phyloP scores from a whole-genome alignment of 2,888 invertebrate genomes.

The Pristionchus arcanus region DNA sequence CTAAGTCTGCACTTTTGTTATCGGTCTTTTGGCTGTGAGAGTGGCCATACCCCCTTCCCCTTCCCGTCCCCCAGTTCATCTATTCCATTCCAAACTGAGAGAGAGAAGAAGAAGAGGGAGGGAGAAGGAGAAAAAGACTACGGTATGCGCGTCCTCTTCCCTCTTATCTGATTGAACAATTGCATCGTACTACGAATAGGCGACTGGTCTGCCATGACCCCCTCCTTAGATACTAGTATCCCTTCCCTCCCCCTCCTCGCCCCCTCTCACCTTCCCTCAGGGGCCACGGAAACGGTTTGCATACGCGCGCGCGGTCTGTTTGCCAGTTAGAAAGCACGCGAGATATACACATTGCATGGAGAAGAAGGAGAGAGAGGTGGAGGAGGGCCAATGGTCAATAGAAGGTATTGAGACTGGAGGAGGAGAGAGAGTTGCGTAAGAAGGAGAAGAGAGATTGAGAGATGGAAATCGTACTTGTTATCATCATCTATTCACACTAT shows the following conservation, averaged over 20 bases:
- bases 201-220: conserved; percentile 27
- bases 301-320: conserved; percentile 10
- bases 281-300: conserved; percentile 39
- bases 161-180: conserved; percentile 30
- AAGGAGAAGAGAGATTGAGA: conserved; percentile 10
- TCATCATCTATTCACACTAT: background rate
- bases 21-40: conserved; percentile 31
- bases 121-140: conserved; percentile 11
- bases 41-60: conserved; percentile 31
- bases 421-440: conserved; percentile 28
- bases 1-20: conserved; percentile 55
- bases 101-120: background rate
- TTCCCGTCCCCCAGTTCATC: conserved; percentile 37
- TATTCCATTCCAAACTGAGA: conserved; percentile 45
- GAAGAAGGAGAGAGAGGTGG: background rate
- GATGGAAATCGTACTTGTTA: conserved; percentile 43
- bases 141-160: background rate
- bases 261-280: conserved; percentile 34
- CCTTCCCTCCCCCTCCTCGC: background rate
- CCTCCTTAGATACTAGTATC: background rate
- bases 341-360: conserved; percentile 43
- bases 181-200: background rate
- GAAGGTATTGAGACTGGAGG: conserved; percentile 11
- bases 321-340: conserved; percentile 40
- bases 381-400: background rate